Base-by-base conservation (phyloP, 2,797 vertebrate genomes). In the Macropodus opercularis region DNA sequence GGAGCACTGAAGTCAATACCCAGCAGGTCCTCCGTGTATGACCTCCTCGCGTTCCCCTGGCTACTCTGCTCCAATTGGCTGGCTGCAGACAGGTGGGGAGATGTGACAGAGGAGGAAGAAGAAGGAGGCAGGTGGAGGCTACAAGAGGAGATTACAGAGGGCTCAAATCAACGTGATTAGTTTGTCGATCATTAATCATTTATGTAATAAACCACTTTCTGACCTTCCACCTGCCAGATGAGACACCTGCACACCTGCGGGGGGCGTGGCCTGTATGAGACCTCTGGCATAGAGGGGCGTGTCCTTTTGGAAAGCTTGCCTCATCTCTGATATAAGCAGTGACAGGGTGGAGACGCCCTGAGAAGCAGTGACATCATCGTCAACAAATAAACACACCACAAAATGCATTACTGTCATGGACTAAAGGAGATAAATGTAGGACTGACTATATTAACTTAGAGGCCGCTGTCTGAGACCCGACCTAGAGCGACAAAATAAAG, bases 271-370 rank as follows among this genome's bases (percentile, higher is more conserved):
- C 40, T 54, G 59, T 3, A 4, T 29, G 5, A 62, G 63, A 44
- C 34, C 49, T 12, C 63, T 80, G 55, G 85, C 62, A 18, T 89
- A 93, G 32, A 93, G 89, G 7, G 92, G 92, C 1, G 85, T 86
- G 63, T 87, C 82, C 44, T 78, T 79, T 49, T 90, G 88, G 78
- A 93, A 92, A 3, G 85, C 89, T n/a, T 13, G 64, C 29, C 80
- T 89, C 89, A 93, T 92, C 70, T 93, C 92, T 35, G 89, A 85
- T 66, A 93, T 24, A 0, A 93, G 86, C 22, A 77, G 73, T 2
- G 84, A 72, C 14, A 93, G 75, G 61, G 74, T 88, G 56, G 90
- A 92, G 60, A 79, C 63, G 1, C 86, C 89, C 92, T 92, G 59
- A 26, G 19, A 69, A 52, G 61, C 47, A 79, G 60, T 51, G 19